Evolutionary conservation across 2,888 invertebrate genomes (phyloP).

Genomic region (Eledona agricola): DNA sequence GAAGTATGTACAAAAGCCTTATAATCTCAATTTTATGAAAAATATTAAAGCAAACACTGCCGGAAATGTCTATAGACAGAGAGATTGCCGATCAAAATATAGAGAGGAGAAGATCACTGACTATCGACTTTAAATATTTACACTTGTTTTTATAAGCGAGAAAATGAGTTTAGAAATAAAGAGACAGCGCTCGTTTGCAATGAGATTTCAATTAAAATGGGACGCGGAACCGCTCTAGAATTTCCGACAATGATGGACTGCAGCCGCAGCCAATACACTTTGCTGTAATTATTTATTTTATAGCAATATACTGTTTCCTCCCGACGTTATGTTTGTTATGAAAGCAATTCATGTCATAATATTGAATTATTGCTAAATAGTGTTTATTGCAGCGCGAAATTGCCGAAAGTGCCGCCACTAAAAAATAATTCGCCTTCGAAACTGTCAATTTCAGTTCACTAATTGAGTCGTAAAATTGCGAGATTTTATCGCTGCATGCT

Average conservation of each 20-base stretch:
- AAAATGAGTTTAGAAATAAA: slow-evolving; percentile 58
- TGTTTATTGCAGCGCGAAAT: slow-evolving; percentile 6
- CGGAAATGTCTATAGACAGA: slow-evolving; percentile 62
- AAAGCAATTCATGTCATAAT: slow-evolving; percentile 4
- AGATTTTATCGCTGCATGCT: too few relatives aligned
- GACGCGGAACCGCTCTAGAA: slow-evolving; percentile 11
- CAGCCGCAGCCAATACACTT: slow-evolving; percentile 14
- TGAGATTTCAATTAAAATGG: slow-evolving; percentile 48
- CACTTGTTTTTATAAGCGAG: slow-evolving; percentile 58
- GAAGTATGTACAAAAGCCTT: slow-evolving; percentile 59
- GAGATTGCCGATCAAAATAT: slow-evolving; percentile 62
- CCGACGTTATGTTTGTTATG: slow-evolving; percentile 2
- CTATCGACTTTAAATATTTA: slow-evolving; percentile 62
- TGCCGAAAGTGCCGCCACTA: too few relatives aligned
- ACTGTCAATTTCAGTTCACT: too few relatives aligned
- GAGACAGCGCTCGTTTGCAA: slow-evolving; percentile 48
- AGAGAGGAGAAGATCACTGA: slow-evolving; percentile 58
- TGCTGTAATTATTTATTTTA: slow-evolving; percentile 21
- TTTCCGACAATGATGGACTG: slow-evolving; percentile 10
- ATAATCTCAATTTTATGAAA: slow-evolving; percentile 64
- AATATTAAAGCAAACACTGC: slow-evolving; percentile 62
- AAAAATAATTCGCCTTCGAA: too few relatives aligned
- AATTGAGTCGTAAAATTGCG: too few relatives aligned
- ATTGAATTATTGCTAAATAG: slow-evolving; percentile 4
- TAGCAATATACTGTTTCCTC: slow-evolving; percentile 4